Base-by-base conservation (phyloP, 2,888 invertebrate species). In the Nymphalis polychloros region DNA sequence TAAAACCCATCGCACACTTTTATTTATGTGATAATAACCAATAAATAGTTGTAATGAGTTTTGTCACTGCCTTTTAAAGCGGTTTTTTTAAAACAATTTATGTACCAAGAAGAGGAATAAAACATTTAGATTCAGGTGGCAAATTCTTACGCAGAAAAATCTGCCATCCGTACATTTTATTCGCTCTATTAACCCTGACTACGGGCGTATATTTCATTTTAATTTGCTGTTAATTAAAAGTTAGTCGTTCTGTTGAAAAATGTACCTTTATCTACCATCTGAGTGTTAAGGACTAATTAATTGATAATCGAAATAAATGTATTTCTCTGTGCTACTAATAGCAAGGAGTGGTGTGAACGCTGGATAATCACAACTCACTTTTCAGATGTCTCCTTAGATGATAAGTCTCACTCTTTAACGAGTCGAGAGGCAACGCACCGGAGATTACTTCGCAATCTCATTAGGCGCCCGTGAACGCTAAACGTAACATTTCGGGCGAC, bases 271-370 rank as follows among this genome's bases (percentile, higher is more conserved):
- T 89, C 88, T 80, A 71, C 73, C 76, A 80, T 82, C 82, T 85
- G 86, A 87, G 89, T 87, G 90, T 88, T 86, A 82, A 86, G 81
- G 80, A 84, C 88, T 89, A 88, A 91, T 88, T 91, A 89, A 90
- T 88, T 90, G 88, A 88, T 89, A 86, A 86, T 86, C 81, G 82
- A 82, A 78, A 81, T 81, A 76, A 88, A 89, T 88, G 84, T 77
- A 82, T 79, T 81, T 79, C 81, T 81, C 78, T 75, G 73, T 71
- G 73, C 75, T 79, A 81, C 84, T 86, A 88, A 86, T 86, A 88
- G 86, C 82, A 73, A 74, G 78, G 78, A 77, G 41, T 78, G 82
- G 78, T 85, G 85, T 85, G 84, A 85, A 85, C 80, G 86, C 73
- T 68, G 77, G 80, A 80, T 88, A 88, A 91, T 90, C 89, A 82